Evolutionary conservation across 1,140 invertebrate genomes (phyloP).

Genomic region (Meloidogyne exigua): DNA sequence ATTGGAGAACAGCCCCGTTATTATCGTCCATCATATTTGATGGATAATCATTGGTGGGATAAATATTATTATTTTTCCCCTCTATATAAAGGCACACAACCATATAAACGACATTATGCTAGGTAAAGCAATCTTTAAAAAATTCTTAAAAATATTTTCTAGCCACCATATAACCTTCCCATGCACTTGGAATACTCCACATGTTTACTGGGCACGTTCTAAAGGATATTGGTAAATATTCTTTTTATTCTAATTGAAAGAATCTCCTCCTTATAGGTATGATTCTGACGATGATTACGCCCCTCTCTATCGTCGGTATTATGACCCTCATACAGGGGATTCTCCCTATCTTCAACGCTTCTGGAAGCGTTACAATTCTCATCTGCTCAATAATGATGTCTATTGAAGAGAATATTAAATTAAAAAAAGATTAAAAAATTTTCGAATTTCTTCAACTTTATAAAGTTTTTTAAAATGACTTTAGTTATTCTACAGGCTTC

Average conservation of each 20-base stretch:
- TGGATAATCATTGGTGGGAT: constrained; percentile 26
- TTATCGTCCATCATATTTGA: constrained; percentile 12
- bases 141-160: background rate
- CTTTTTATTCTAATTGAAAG: background rate
- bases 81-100: constrained; percentile 24
- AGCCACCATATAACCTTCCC: constrained; percentile 22
- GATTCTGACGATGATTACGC: constrained; percentile 25
- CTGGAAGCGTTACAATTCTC: constrained; percentile 23
- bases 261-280: constrained; percentile 10
- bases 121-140: constrained; percentile 7
- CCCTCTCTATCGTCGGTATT: constrained; percentile 18
- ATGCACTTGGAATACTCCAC: constrained; percentile 8
- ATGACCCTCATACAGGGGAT: constrained; percentile 13
- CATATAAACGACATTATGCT: constrained; percentile 22
- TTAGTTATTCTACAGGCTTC: background rate
- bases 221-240: constrained; percentile 18
- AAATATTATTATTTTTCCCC: constrained; percentile 29
- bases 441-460: background rate
- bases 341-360: constrained; percentile 21
- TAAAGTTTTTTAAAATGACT: background rate
- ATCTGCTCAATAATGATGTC: constrained; percentile 12
- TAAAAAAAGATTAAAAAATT: too few species aligned
- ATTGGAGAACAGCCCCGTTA: background rate
- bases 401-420: background rate
- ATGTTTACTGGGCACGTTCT: constrained; percentile 17